Base-by-base conservation (phyloP, 2,797 vertebrate genomes). In the Sciaenops ocellatus region DNA sequence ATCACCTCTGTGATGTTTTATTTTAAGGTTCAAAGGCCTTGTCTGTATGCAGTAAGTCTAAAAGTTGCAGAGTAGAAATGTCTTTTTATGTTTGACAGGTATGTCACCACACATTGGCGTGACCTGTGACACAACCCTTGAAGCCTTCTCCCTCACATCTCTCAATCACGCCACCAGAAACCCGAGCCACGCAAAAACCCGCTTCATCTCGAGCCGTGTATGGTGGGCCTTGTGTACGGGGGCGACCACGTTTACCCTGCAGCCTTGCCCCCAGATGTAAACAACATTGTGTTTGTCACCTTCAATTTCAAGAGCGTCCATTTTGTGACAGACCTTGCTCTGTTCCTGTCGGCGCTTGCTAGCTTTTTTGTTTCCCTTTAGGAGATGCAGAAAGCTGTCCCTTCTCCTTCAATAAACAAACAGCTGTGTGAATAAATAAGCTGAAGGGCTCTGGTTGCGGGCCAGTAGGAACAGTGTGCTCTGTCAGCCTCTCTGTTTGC, bases 231-330 rank as follows among this genome's bases (percentile, higher is more conserved):
- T 89, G 84, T 90, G 85, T 76, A 60, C 20, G 48, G 51, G 62
- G 83, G 65, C 15, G 9, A 70, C 87, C 68, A 16, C 64, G 22
- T 61, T 48, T 20, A 22, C 74, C 63, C 54, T 54, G 17, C 73
- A 30, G 71, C 67, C 69, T 78, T 62, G 70, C 83, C 82, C 67
- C 38, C 63, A 82, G 73, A 85, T 84, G 80, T 92, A 93, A 93
- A 92, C 93, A 93, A 90, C 89, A 91, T 92, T 91, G 85, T 89
- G 87, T 93, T 94, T 94, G 93, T 94, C 95, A 90, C 92, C 78
- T 93, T 87, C 79, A 84, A 94, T 95, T 95, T 93, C 8, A 57
- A 56, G 70, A 76, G 74, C 72, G 69, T 85, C 87, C 85, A 80
- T 91, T 93, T 88, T 91, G 84, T 82, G 93, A 93, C 94, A 94